Evolutionary conservation across 2,888 invertebrate genomes (phyloP).

Genomic region (Macaria liturata): DNA sequence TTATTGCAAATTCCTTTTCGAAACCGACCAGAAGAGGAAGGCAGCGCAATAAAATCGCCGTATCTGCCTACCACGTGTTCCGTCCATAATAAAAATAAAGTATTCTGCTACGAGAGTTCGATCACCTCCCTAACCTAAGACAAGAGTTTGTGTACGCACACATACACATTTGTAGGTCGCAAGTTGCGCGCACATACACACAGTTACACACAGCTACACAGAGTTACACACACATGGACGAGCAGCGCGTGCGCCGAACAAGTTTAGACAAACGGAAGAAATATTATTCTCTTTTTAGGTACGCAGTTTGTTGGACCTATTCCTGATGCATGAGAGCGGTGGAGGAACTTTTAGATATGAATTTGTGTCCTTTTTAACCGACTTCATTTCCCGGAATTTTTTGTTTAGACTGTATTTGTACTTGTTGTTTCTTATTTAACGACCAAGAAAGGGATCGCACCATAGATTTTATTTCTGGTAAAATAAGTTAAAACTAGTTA

Average conservation of each 20-base stretch:
- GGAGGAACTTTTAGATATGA: slow-evolving; percentile 5
- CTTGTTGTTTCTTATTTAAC: too few relatives aligned
- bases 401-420: too few relatives aligned
- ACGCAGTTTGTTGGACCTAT: slow-evolving; percentile 43
- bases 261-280: slow-evolving; percentile 83
- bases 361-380: slow-evolving; percentile 1
- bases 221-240: slow-evolving; percentile 55
- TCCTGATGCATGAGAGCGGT: slow-evolving; percentile 24
- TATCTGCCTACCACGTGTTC: slow-evolving; percentile 69
- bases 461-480: too few relatives aligned
- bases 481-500: too few relatives aligned
- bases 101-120: slow-evolving; percentile 78
- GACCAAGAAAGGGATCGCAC: too few relatives aligned
- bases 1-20: slow-evolving; percentile 20
- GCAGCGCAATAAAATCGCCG: slow-evolving; percentile 63
- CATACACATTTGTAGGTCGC: slow-evolving; percentile 62
- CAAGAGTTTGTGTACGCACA: slow-evolving; percentile 58
- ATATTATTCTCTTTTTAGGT: slow-evolving; percentile 80
- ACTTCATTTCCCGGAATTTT: too few relatives aligned
- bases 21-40: slow-evolving; percentile 60
- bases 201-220: slow-evolving; percentile 45
- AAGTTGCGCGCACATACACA: slow-evolving; percentile 46
- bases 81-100: slow-evolving; percentile 79
- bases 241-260: slow-evolving; percentile 75
- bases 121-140: slow-evolving; percentile 83